phyloP scores from a whole-genome alignment of 92 coral and sea anemone genomes.

The Ricordea florida region DNA sequence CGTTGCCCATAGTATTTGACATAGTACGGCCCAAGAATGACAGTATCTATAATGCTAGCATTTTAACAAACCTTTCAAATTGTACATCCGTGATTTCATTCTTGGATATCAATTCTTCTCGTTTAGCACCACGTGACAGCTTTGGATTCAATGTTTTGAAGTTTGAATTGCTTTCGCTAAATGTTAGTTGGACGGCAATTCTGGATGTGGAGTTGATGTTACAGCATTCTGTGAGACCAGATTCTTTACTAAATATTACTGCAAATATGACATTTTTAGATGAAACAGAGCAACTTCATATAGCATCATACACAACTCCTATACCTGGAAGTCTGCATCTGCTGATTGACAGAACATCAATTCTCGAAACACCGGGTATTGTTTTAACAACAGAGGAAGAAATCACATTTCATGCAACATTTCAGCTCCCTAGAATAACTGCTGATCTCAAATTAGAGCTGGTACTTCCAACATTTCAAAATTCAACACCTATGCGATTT shows the following conservation, averaged over 20 bases:
- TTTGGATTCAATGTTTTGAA: background rate
- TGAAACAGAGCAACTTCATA: conserved; percentile 19
- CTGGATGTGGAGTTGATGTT: conserved; percentile 41
- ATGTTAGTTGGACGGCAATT: conserved; percentile 77
- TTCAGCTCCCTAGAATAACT: conserved; percentile 77
- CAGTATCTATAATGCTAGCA: background rate
- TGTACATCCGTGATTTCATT: conserved; percentile 46
- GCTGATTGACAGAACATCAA: conserved; percentile 23
- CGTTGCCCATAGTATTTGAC: conserved; percentile 60
- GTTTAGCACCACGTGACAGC: background rate
- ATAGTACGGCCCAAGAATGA: conserved; percentile 21
- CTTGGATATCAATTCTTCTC: conserved; percentile 26
- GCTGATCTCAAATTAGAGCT: conserved; percentile 57
- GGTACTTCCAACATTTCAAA: conserved; percentile 53
- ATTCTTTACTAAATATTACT: conserved; percentile 61
- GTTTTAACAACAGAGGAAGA: conserved; percentile 70
- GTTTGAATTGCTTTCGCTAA: conserved; percentile 45
- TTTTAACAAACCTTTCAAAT: conserved; percentile 54
- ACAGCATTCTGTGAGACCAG: conserved; percentile 48
- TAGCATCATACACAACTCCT: conserved; percentile 56
- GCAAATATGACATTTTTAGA: conserved; percentile 38
- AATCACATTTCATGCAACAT: conserved; percentile 38
- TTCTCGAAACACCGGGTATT: conserved; percentile 59
- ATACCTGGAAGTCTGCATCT: conserved; percentile 42
- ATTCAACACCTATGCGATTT: conserved; percentile 63